Conservation (phyloP, 2,797 vertebrate genomes). For the Champsocephalus gunnari region DNA sequence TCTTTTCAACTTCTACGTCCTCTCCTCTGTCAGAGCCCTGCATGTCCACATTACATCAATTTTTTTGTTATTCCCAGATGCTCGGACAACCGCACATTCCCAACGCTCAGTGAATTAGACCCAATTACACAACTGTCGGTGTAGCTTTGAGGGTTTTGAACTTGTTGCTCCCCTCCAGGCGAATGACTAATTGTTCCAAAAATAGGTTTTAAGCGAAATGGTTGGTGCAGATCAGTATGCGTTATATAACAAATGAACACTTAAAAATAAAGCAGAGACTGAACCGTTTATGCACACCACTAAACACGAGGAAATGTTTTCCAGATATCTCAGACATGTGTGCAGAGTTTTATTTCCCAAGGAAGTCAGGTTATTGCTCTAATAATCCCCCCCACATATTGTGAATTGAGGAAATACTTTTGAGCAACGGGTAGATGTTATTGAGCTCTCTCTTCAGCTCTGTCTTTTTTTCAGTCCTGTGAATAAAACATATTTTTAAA, state of each 20-base stretch:
- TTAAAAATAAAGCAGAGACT: not conserved
- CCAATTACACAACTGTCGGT: constrained; percentile 8
- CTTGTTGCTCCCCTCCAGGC: constrained; percentile 29
- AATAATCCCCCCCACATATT: not conserved
- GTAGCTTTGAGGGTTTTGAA: constrained; percentile 13
- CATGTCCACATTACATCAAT: not conserved
- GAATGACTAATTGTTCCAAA: constrained; percentile 49
- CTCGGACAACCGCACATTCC: constrained; percentile 4
- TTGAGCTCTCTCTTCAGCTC: not conserved
- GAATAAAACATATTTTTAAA: no score
- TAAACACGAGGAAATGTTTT: not conserved
- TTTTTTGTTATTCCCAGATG: not conserved
- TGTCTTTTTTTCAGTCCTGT: not conserved
- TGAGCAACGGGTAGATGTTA: not conserved
- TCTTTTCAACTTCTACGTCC: not conserved
- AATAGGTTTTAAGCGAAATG: constrained; percentile 37
- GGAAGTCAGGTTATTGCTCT: constrained; percentile 17
- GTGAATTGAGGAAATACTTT: constrained; percentile 8
- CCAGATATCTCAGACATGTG: not conserved
- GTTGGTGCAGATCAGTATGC: constrained; percentile 11
- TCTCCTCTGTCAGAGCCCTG: not conserved
- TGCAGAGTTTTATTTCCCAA: constrained; percentile 10
- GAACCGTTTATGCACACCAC: not conserved
- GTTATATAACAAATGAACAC: constrained; percentile 17
- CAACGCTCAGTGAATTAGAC: constrained; percentile 5